A percentile compares a stretch with the other conserved stretches of the same genome.
phyloP scores from a whole-genome alignment of 2,797 vertebrate species.

The Pangasius sanitwongsei region DNA sequence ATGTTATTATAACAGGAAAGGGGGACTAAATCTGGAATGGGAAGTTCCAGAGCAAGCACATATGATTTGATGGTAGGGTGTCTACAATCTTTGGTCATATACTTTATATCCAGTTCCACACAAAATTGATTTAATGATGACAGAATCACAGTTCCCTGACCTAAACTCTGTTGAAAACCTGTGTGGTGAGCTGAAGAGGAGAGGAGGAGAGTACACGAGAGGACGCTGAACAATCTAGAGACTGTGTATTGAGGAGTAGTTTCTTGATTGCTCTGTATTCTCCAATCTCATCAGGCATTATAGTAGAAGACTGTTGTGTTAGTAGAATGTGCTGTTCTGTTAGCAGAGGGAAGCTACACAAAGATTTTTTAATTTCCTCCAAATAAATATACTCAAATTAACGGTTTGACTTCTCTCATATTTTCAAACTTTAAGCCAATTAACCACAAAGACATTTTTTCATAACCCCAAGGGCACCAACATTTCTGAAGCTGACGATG shows the following conservation, averaged over 20 bases:
- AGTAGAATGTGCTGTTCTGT: background rate
- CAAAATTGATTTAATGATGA: background rate
- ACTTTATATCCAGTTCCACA: background rate
- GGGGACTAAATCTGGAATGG: background rate
- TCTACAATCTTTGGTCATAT: background rate
- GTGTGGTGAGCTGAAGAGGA: background rate
- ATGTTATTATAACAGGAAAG: background rate
- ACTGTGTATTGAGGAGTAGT: background rate
- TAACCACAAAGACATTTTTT: background rate
- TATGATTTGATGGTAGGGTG: background rate
- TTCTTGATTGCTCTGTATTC: background rate
- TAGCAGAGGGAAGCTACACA: background rate
- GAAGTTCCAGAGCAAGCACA: background rate
- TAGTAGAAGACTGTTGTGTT: background rate
- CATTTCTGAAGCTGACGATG: background rate
- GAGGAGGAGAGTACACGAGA: background rate
- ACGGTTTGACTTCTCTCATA: background rate
- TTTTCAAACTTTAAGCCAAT: background rate
- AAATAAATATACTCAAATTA: background rate
- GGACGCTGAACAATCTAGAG: background rate
- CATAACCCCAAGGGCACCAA: background rate
- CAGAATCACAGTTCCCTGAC: background rate
- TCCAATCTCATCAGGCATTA: background rate
- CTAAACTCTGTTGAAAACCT: background rate
- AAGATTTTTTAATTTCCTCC: background rate